Evolutionary conservation across 2,797 vertebrate genomes (phyloP).

Genomic region (Anguilla anguilla): DNA sequence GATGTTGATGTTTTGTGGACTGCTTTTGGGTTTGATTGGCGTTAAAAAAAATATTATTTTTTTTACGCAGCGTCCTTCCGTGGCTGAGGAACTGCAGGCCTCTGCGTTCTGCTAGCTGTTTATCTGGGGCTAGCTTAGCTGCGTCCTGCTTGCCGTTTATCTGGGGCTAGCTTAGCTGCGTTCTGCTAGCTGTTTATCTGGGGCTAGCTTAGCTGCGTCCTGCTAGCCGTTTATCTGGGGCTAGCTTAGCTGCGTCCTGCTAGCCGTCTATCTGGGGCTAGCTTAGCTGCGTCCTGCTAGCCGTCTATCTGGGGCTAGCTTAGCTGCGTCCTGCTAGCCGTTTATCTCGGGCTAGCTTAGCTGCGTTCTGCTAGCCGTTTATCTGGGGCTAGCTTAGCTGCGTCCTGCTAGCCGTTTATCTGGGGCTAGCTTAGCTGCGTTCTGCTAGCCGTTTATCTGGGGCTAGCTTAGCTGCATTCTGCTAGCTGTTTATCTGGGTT

Average conservation of each 20-base stretch:
- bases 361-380: no score
- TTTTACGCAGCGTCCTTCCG: background rate
- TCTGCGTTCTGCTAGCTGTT: conserved; percentile 8
- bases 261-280: conserved; percentile 24
- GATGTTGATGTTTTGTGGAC: background rate
- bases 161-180: background rate
- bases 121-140: conserved; percentile 24
- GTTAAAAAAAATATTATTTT: background rate
- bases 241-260: background rate
- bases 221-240: no score
- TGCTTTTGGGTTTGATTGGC: background rate
- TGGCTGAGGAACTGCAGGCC: conserved; percentile 21
- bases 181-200: conserved; percentile 22
- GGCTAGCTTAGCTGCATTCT: conserved; percentile 6
- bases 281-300: background rate
- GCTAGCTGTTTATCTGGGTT: conserved; percentile 24
- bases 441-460: no score
- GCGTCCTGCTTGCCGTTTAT: no score
- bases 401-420: conserved; percentile 22
- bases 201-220: background rate
- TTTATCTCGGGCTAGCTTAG: conserved; percentile 28
- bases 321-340: background rate
- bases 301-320: no score
- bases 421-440: no score
- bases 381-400: background rate